phyloP scores from a whole-genome alignment of 1,140 invertebrate genomes.

The Heliconius melpomene region DNA sequence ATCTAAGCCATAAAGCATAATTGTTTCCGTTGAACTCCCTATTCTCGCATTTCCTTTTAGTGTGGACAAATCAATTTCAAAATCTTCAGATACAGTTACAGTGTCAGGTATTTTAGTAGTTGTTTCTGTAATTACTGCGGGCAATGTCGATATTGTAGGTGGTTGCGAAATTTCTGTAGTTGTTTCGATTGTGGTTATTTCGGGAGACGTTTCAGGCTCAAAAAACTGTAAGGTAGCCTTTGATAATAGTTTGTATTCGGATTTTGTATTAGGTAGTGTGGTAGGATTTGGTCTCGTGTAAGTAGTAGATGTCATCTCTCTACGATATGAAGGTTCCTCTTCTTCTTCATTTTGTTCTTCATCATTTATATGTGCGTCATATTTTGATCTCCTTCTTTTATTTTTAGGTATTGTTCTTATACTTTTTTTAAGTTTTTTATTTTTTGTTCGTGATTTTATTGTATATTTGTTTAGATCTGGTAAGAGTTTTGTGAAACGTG shows the following conservation, averaged over 20 bases:
- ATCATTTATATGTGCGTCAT: background rate
- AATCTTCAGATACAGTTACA: background rate
- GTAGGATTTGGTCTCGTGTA: background rate
- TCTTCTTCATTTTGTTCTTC: background rate
- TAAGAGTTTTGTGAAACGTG: background rate
- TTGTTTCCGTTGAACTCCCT: too few species aligned
- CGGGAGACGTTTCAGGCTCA: background rate
- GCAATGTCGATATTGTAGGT: background rate
- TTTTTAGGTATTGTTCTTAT: background rate
- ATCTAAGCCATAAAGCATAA: too few species aligned
- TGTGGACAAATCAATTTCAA: background rate
- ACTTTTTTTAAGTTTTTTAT: slow-evolving; percentile 7
- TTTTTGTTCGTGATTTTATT: background rate
- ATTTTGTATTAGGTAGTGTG: background rate
- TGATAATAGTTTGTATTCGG: too few species aligned
- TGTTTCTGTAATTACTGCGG: background rate
- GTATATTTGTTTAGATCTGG: background rate
- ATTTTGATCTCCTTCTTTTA: background rate
- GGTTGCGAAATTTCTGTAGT: background rate
- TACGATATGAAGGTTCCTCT: background rate
- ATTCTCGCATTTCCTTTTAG: too few species aligned
- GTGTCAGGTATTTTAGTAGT: background rate
- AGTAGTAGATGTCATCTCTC: background rate
- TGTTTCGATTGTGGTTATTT: background rate
- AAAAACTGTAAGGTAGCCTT: background rate